These are phyloP conservation scores for Coregonus clupeaformis DNA, from an alignment of 2,113 vertebrate genomes.

Conservation along the genomic window DNA sequence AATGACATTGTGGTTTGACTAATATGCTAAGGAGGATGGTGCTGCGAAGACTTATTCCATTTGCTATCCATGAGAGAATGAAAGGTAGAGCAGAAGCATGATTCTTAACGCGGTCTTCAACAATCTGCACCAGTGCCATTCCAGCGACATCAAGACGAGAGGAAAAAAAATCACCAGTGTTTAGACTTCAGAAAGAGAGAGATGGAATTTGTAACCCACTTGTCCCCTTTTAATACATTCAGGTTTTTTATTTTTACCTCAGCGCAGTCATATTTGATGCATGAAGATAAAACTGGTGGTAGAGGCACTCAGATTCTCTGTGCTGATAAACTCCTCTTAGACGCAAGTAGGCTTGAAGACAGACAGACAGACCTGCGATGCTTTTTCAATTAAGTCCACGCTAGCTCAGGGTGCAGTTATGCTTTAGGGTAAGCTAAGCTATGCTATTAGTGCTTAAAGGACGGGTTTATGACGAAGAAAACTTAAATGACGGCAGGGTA, in stretches of 20 bases:
- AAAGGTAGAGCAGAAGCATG: constrained; percentile 5
- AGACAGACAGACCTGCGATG: not conserved
- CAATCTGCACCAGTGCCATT: not conserved
- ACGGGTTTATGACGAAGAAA: no score
- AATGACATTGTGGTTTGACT: constrained; percentile 29
- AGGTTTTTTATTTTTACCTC: constrained; percentile 6
- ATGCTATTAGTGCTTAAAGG: no score
- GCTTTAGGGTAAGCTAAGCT: no score
- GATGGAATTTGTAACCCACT: constrained; percentile 15
- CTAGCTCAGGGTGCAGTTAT: no score
- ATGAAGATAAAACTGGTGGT: constrained; percentile 20
- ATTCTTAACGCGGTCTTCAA: not conserved
- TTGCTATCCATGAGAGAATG: constrained; percentile 30
- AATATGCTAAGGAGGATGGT: constrained; percentile 25
- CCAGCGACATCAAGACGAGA: no score
- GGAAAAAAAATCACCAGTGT: no score
- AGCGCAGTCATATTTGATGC: constrained; percentile 24
- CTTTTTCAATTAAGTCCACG: not conserved
- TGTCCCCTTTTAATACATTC: constrained; percentile 13
- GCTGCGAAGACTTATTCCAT: constrained; percentile 10
- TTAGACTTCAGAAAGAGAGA: constrained; percentile 1
- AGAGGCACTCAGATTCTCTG: not conserved
- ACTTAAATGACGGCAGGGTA: no score
- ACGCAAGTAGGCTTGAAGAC: not conserved
- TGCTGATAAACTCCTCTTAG: not conserved